These are phyloP conservation scores for Dermatophagoides farinae DNA, from an alignment of 1,140 invertebrate genomes.

Conservation along the genomic window DNA sequence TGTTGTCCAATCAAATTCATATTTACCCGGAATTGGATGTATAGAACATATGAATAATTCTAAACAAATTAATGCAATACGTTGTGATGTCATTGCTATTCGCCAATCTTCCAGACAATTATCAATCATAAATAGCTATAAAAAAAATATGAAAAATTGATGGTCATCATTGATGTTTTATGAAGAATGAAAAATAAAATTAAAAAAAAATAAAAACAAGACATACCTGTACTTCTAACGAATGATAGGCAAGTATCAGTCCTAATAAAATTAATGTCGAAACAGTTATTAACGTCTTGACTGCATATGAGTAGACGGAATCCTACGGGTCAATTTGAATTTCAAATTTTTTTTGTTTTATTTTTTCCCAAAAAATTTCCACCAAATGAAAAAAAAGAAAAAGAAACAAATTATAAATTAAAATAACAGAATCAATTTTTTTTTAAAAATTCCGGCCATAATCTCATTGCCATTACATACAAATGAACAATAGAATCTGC, in stretches of 20 bases:
- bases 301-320: constrained; percentile 79
- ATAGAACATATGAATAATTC: constrained; percentile 87
- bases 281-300: constrained; percentile 94
- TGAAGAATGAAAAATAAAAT: background rate
- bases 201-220: background rate
- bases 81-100: constrained; percentile 95
- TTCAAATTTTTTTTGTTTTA: too few species aligned
- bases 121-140: constrained; percentile 95
- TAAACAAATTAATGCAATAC: constrained; percentile 72
- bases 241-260: constrained; percentile 97
- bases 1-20: constrained; percentile 87
- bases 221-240: constrained; percentile 92
- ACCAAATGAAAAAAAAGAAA: background rate
- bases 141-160: constrained; percentile 11
- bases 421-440: background rate
- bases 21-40: constrained; percentile 88
- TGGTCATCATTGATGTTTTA: background rate
- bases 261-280: constrained; percentile 94
- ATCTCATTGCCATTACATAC: too few species aligned
- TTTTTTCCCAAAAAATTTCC: background rate
- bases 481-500: too few species aligned
- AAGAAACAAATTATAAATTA: background rate
- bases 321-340: constrained; percentile 36
- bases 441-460: too few species aligned
- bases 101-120: constrained; percentile 99